phyloP scores from a whole-genome alignment of 2,797 vertebrate species.

The Poecile montanus region DNA sequence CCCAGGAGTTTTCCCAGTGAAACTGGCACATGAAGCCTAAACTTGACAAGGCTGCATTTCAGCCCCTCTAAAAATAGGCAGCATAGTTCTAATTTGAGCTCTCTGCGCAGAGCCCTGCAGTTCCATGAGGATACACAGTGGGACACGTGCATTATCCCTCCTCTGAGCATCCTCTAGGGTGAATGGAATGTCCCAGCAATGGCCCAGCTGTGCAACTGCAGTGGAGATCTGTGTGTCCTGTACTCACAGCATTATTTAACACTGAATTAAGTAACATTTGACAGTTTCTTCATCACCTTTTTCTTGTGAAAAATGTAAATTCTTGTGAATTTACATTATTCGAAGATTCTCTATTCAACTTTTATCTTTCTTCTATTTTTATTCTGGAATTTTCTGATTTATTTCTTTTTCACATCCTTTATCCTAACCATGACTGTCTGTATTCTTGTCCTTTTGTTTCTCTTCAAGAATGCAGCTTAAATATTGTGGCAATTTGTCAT shows the following conservation, averaged over 20 bases:
- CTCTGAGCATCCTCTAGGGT: neutral
- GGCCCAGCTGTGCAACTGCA: neutral
- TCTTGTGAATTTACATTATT: neutral
- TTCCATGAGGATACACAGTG: neutral
- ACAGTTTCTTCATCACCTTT: neutral
- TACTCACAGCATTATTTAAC: neutral
- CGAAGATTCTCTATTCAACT: neutral
- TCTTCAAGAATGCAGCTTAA: neutral
- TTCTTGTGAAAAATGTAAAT: neutral
- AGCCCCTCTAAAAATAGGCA: neutral
- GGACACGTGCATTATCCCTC: neutral
- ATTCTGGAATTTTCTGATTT: neutral
- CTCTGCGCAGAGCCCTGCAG: neutral
- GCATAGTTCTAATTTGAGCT: neutral
- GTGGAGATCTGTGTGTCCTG: neutral
- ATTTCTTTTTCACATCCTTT: neutral
- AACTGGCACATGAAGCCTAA: neutral
- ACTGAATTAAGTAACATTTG: neutral
- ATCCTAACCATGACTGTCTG: neutral
- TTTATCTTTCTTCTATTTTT: neutral
- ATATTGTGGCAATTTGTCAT: neutral
- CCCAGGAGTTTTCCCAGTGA: neutral
- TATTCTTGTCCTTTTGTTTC: neutral
- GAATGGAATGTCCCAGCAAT: neutral
- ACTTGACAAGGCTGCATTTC: neutral